phyloP scores from a whole-genome alignment of 2,888 invertebrate genomes.

The Cartodere bifasciata region DNA sequence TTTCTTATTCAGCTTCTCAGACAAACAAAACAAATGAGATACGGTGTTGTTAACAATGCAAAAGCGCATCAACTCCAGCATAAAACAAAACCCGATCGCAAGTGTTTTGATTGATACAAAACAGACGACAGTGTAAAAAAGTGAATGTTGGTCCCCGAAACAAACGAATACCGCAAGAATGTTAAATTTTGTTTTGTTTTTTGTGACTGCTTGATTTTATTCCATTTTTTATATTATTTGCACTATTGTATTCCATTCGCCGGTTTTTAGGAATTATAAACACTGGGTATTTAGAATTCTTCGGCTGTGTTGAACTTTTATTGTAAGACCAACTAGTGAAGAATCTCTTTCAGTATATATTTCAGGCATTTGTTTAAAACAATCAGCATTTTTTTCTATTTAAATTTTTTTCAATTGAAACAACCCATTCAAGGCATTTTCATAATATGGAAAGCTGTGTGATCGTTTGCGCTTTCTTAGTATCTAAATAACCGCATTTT shows the following conservation, averaged over 20 bases:
- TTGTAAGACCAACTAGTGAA: no score
- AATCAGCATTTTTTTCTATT: no score
- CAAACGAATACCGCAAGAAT: constrained; percentile 31
- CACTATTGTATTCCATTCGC: constrained; percentile 27
- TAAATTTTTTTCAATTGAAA: no score
- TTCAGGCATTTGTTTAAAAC: no score
- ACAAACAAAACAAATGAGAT: constrained; percentile 27
- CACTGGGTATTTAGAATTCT: constrained; percentile 29
- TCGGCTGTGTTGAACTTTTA: constrained; percentile 28
- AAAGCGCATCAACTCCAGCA: no score
- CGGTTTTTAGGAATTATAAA: constrained; percentile 29
- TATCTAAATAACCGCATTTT: no score
- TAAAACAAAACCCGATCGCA: constrained; percentile 23
- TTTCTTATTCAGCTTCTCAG: constrained; percentile 30
- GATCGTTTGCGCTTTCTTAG: no score
- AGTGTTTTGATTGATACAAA: constrained; percentile 33
- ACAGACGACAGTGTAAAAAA: constrained; percentile 32
- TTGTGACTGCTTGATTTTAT: constrained; percentile 23
- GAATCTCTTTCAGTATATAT: no score
- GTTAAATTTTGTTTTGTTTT: constrained; percentile 26
- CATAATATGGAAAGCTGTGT: no score
- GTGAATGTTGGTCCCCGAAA: constrained; percentile 26
- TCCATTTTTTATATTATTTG: constrained; percentile 17
- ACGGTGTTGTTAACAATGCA: no score
- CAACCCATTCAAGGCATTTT: no score